Conservation (phyloP, 2,113 vertebrate genomes). For the Malurus alboscapulatus region DNA sequence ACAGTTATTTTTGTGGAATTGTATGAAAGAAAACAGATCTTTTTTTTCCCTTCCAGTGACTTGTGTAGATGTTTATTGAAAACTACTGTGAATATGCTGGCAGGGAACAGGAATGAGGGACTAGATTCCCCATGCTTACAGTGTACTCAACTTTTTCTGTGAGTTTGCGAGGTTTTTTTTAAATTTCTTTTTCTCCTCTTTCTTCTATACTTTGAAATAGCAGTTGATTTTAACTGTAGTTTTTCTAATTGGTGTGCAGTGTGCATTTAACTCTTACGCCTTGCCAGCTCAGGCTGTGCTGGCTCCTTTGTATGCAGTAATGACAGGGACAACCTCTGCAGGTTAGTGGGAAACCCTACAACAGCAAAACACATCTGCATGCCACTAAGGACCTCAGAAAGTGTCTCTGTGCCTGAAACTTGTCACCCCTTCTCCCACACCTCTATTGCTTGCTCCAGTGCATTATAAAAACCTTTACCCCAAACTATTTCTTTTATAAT, state of each 20-base stretch:
- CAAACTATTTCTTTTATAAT: not conserved
- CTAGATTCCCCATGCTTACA: not conserved
- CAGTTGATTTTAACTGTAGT: not conserved
- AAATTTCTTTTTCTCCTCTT: not conserved
- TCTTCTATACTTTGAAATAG: not conserved
- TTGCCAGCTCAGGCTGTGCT: not conserved
- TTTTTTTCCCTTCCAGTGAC: constrained; percentile 37
- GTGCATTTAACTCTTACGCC: not conserved
- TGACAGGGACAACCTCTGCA: not conserved
- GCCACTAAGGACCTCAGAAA: not conserved
- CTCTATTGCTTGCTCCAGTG: not conserved
- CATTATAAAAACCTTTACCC: not conserved
- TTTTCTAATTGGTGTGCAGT: not conserved
- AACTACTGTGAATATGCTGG: constrained; percentile 38
- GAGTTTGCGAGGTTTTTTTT: not conserved
- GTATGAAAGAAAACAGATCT: constrained; percentile 67
- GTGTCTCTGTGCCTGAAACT: not conserved
- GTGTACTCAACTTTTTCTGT: not conserved
- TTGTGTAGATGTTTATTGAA: constrained; percentile 65
- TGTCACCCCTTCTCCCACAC: not conserved
- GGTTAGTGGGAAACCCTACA: not conserved
- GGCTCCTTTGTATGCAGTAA: not conserved
- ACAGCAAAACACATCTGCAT: not conserved
- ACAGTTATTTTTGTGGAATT: constrained; percentile 76
- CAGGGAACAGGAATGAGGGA: not conserved